Percentiles rank a stretch among this genome's conserved stretches.
phyloP scores from a whole-genome alignment of 1,140 invertebrate genomes.

The Sitobion miscanthi region DNA sequence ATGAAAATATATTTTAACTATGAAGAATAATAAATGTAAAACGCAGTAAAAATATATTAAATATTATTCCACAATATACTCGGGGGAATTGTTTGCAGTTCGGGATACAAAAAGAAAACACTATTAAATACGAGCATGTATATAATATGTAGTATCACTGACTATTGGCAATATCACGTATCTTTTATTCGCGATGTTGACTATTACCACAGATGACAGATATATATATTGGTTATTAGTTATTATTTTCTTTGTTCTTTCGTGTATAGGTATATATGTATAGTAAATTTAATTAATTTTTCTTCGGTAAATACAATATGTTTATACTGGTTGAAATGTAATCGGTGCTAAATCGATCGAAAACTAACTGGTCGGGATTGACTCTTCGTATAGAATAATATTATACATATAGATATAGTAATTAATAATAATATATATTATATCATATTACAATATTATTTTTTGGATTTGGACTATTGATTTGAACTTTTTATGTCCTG shows the following conservation, averaged over 20 bases:
- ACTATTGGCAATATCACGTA: neutral
- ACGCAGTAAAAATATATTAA: neutral
- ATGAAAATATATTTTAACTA: neutral
- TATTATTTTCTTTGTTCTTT: neutral
- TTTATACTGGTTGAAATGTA: neutral
- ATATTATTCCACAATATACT: neutral
- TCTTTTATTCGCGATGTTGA: neutral
- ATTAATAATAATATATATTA: too few relatives aligned
- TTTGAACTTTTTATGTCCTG: neutral
- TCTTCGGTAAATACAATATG: neutral
- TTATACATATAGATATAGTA: too few relatives aligned
- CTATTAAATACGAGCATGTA: neutral
- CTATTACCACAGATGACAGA: neutral
- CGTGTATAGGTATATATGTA: neutral
- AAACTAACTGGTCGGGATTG: neutral
- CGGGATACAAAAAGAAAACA: neutral
- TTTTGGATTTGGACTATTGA: neutral
- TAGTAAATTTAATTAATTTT: neutral
- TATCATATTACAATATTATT: neutral
- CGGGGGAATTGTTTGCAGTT: neutral
- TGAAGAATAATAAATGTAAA: neutral
- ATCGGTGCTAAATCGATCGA: neutral
- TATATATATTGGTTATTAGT: neutral
- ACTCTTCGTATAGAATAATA: neutral
- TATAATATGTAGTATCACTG: neutral